phyloP scores from a whole-genome alignment of 1,140 invertebrate genomes.

The Drosophila funebris region DNA sequence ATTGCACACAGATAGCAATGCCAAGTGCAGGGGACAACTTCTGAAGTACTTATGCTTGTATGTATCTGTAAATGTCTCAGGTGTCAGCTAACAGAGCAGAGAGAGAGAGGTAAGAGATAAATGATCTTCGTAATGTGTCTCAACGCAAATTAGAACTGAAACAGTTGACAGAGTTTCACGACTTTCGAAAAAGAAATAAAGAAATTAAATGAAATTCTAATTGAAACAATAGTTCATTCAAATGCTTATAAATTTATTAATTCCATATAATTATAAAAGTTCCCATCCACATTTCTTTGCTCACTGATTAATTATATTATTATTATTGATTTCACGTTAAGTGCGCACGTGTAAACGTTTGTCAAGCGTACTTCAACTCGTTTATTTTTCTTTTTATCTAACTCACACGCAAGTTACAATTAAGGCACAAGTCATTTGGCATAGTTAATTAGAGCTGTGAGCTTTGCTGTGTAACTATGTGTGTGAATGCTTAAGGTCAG shows the following conservation, averaged over 20 bases:
- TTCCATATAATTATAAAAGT: neutral
- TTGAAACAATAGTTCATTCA: neutral
- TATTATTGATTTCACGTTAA: conserved; percentile 9
- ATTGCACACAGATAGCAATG: conserved; percentile 23
- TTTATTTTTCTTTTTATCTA: conserved; percentile 12
- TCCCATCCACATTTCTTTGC: neutral
- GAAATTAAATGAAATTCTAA: neutral
- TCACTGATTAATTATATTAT: neutral
- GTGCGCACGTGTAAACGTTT: conserved; percentile 5
- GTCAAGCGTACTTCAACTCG: neutral
- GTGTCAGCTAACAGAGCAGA: too few relatives aligned
- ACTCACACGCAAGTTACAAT: conserved; percentile 45
- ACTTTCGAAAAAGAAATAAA: neutral
- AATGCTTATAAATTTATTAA: neutral
- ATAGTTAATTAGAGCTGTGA: conserved; percentile 63
- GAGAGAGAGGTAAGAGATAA: conserved; percentile 1
- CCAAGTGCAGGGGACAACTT: conserved; percentile 22
- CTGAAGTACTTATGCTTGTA: neutral
- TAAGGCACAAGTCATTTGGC: conserved; percentile 61
- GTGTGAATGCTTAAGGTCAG: conserved; percentile 69
- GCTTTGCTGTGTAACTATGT: conserved; percentile 22
- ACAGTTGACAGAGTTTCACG: conserved; percentile 9
- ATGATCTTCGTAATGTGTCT: conserved; percentile 3
- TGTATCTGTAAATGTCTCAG: conserved; percentile 18
- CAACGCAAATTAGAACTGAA: neutral